Base-by-base conservation (phyloP, 2,113 vertebrate genomes). In the Irena cyanogastra region DNA sequence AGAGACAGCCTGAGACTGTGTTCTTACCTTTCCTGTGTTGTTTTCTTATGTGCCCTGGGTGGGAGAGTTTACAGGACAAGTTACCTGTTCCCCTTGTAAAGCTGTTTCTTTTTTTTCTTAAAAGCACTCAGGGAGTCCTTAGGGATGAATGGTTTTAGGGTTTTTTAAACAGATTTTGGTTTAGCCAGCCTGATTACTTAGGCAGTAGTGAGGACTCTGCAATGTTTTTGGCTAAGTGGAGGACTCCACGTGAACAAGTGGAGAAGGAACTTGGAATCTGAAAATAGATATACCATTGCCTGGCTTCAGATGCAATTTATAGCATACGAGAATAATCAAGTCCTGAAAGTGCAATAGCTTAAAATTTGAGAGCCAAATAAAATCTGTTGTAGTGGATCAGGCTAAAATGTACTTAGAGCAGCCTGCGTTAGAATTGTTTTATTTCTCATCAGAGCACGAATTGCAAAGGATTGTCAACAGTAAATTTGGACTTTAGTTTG, bases 371-470 rank as follows among this genome's bases (percentile, higher is more conserved):
- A 93, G 52, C 35, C 65, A 93, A 90, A 92, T 88, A 92, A 96
- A 97, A 95, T 68, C 37, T 30, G 23, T 44, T 87, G 64, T 72
- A 83, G 87, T 69, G 57, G 61, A 71, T 92, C 87, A 76, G 47
- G 42, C 39, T 78, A 92, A 93, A 95, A 80, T 17, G 30, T 86
- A 75, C 72, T 83, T 79, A 91, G 82, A 92, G 42, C 69, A 87
- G 53, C 57, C 87, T 76, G 78, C 39, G 2, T 90, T 92, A 90
- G 76, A 90, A 66, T 95, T 87, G 28, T 69, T 95, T 95, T 95
- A 82, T 95, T 94, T 88, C 88, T 95, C 65, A 78, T 91, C 85
- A 60, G 60, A 77, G 66, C 69, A 70, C 79, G 83, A 93, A 93
- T 94, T 92, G 69, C 84, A 69, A 54, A 85, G 81, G 92, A 90